Evolutionary conservation across 2,888 invertebrate genomes (phyloP).

Genomic region (Ennomos fuscantarius): DNA sequence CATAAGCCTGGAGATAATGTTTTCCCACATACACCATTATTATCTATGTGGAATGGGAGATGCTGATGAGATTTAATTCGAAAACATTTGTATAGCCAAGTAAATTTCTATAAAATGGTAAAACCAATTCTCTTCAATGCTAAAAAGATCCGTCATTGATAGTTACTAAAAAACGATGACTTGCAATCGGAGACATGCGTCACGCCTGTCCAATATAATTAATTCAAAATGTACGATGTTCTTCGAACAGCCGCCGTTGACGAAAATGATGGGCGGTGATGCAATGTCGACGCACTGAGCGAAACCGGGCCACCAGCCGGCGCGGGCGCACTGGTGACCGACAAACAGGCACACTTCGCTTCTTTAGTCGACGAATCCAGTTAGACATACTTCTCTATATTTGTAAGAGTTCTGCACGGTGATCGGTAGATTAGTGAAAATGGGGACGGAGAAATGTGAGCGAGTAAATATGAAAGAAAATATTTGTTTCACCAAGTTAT

Average conservation of each 20-base stretch:
- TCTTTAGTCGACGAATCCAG: conserved; percentile 14
- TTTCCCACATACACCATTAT: no score
- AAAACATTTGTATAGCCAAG: background rate
- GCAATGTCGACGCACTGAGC: conserved; percentile 32
- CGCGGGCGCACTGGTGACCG: conserved; percentile 34
- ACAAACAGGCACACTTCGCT: conserved; percentile 27
- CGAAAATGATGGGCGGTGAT: conserved; percentile 38
- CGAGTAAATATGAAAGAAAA: background rate
- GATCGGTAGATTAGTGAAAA: conserved; percentile 8
- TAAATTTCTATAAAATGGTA: background rate
- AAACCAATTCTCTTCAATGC: background rate
- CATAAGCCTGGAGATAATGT: no score
- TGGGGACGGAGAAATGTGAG: conserved; percentile 7
- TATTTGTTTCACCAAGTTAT: background rate
- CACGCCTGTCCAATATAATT: conserved; percentile 12
- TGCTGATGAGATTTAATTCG: no score
- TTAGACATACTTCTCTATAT: conserved; percentile 22
- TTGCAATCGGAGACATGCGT: conserved; percentile 3
- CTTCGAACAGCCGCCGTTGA: conserved; percentile 21
- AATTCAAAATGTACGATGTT: conserved; percentile 18
- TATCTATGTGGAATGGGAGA: no score
- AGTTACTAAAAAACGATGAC: background rate
- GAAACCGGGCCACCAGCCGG: conserved; percentile 34
- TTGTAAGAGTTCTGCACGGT: conserved; percentile 13
- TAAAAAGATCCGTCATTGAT: background rate